A percentile compares a stretch with the other conserved stretches of the same genome.
These are phyloP conservation scores for Onychorhynchus coronatus DNA, from an alignment of 2,113 vertebrate genomes.

Conservation along the genomic window DNA sequence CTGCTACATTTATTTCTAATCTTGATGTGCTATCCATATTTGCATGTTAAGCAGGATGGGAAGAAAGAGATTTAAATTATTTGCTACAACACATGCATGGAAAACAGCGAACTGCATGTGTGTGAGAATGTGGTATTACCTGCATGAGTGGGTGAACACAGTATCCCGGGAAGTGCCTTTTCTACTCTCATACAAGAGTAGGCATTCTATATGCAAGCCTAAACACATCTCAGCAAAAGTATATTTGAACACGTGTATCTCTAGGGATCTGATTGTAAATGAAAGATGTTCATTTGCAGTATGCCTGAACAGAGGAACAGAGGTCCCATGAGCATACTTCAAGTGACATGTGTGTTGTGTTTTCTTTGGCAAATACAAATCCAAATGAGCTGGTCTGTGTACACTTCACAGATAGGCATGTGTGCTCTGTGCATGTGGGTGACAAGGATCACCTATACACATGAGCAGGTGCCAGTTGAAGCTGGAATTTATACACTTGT, in stretches of 20 bases:
- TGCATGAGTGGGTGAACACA: not conserved
- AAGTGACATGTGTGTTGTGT: not conserved
- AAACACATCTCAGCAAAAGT: not conserved
- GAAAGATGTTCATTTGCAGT: not conserved
- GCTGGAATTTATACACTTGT: not conserved
- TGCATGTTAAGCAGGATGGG: conserved; percentile 26
- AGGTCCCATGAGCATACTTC: not conserved
- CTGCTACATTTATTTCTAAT: conserved; percentile 70
- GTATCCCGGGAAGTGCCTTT: not conserved
- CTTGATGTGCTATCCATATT: conserved; percentile 59
- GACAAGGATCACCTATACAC: not conserved
- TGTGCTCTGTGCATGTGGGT: not conserved
- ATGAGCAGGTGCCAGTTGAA: not conserved
- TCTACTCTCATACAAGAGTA: not conserved
- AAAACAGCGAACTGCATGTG: not conserved
- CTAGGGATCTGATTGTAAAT: not conserved
- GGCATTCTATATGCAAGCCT: not conserved
- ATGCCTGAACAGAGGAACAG: not conserved
- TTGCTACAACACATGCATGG: not conserved
- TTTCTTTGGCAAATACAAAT: not conserved
- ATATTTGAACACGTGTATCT: not conserved
- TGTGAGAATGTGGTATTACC: not conserved
- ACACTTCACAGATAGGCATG: not conserved
- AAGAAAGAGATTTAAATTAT: conserved; percentile 28
- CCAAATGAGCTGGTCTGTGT: not conserved